These are phyloP conservation scores for Apodemia zela DNA, from an alignment of 2,888 invertebrate genomes.

Conservation along the genomic window DNA sequence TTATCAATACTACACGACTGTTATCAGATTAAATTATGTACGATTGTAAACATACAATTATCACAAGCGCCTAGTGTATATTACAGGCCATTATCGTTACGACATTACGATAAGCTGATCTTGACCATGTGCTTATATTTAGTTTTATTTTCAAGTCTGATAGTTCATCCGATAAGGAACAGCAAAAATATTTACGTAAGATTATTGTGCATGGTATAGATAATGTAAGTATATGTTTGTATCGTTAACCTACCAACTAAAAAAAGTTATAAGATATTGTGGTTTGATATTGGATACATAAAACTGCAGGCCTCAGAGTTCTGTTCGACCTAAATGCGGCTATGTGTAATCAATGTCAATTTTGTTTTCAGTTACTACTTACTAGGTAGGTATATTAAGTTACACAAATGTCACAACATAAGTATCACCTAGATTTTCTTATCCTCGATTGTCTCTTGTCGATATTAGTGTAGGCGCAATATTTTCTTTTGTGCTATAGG, in stretches of 20 bases:
- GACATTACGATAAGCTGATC: slow-evolving; percentile 37
- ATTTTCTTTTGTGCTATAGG: no score
- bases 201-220: slow-evolving; percentile 19
- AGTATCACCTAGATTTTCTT: neutral
- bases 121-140: slow-evolving; percentile 39
- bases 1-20: slow-evolving; percentile 29
- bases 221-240: slow-evolving; percentile 14
- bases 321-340: slow-evolving; percentile 57
- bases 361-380: neutral
- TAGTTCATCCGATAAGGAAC: slow-evolving; percentile 26
- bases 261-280: slow-evolving; percentile 31
- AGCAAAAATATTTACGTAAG: slow-evolving; percentile 27
- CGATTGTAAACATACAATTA: slow-evolving; percentile 53
- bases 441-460: neutral
- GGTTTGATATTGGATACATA: slow-evolving; percentile 51
- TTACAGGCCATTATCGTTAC: slow-evolving; percentile 43
- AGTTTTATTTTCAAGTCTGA: slow-evolving; percentile 19
- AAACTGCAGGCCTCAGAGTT: slow-evolving; percentile 55
- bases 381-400: neutral
- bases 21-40: slow-evolving; percentile 39
- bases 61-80: slow-evolving; percentile 41
- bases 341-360: slow-evolving; percentile 24
- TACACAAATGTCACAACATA: neutral
- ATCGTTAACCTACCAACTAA: neutral
- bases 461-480: neutral